Evolutionary conservation across 2,888 invertebrate genomes (phyloP).

Genomic region (Pristionchus fissidentatus): DNA sequence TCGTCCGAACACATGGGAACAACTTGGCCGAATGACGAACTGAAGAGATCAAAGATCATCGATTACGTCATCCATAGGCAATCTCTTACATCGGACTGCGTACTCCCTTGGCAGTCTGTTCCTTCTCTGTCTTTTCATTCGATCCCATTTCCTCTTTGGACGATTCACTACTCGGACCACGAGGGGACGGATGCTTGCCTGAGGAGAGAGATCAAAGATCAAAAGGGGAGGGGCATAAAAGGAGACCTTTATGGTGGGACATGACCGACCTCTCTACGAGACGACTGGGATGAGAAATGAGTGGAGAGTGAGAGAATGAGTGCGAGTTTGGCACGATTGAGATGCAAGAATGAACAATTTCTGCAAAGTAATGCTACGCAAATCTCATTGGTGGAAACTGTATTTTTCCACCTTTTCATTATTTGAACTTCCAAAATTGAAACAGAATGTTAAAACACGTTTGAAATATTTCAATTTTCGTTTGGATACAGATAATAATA

Average conservation of each 20-base stretch:
- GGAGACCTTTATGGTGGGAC: not conserved
- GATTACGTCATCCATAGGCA: slow-evolving; percentile 5
- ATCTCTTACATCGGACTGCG: slow-evolving; percentile 13
- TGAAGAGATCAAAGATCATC: slow-evolving; percentile 32
- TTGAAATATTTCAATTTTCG: too few species aligned
- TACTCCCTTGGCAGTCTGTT: not conserved
- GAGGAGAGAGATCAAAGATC: slow-evolving; percentile 34
- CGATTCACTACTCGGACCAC: not conserved
- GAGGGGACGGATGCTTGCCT: too few species aligned
- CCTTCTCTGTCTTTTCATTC: slow-evolving; percentile 29
- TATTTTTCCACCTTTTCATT: too few species aligned
- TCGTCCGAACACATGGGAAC: slow-evolving; percentile 45
- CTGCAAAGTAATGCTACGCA: too few species aligned
- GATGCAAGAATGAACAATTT: too few species aligned
- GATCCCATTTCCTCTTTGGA: slow-evolving; percentile 15
- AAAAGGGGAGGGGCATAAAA: not conserved
- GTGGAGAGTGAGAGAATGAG: not conserved
- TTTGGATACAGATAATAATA: too few species aligned
- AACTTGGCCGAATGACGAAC: slow-evolving; percentile 40
- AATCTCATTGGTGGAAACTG: too few species aligned
- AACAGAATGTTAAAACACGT: too few species aligned
- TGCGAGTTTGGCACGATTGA: too few species aligned
- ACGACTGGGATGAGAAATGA: not conserved
- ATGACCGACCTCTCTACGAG: not conserved
- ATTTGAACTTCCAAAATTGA: too few species aligned